Conservation (phyloP, 1,140 invertebrate genomes). For the Aleiodes sp. region DNA sequence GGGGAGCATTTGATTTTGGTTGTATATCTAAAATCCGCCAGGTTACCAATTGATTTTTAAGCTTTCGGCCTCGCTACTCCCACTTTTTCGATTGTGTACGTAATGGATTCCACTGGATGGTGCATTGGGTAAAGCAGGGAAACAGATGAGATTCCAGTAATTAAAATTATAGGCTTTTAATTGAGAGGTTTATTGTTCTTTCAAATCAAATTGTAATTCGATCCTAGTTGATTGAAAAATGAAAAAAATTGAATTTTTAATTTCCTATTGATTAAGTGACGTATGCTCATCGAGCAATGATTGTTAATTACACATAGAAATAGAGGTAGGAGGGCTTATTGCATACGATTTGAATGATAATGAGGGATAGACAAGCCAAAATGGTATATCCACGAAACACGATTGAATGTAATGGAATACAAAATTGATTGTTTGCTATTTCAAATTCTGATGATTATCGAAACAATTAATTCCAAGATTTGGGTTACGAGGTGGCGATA, state of each 20-base stretch:
- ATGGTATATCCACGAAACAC: neutral
- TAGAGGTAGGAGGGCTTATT: neutral
- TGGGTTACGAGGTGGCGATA: constrained; percentile 15
- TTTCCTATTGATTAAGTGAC: neutral
- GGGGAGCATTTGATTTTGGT: neutral
- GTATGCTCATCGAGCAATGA: neutral
- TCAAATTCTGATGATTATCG: constrained; percentile 8
- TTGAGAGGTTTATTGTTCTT: too few species aligned
- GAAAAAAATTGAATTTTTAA: neutral
- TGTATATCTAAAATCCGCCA: constrained; percentile 17
- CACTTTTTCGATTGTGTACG: neutral
- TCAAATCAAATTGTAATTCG: too few species aligned
- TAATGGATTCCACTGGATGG: neutral
- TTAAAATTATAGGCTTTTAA: constrained; percentile 2
- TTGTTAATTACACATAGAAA: neutral
- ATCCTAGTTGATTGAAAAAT: too few species aligned
- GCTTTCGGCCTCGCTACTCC: neutral
- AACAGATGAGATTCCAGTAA: neutral
- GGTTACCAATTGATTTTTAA: neutral
- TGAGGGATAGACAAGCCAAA: neutral
- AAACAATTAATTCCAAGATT: constrained; percentile 8
- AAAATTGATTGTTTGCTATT: constrained; percentile 22
- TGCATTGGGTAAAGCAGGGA: neutral
- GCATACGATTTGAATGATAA: constrained; percentile 20
- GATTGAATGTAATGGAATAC: constrained; percentile 25